Evolutionary conservation across 2,888 invertebrate genomes (phyloP).

Genomic region (Gastracanthus pulcherrimus): DNA sequence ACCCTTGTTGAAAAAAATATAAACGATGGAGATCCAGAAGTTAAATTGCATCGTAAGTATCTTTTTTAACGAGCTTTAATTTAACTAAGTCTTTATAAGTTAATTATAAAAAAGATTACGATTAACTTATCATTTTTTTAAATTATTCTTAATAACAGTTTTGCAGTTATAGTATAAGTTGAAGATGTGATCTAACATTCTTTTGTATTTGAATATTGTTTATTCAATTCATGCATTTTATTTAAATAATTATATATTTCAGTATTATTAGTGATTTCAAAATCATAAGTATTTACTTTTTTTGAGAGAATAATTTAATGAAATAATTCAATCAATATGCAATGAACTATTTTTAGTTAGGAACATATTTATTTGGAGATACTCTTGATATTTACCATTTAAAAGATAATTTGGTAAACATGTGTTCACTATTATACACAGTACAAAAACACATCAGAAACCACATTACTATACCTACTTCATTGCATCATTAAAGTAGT

Average conservation of each 20-base stretch:
- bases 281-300: too few relatives aligned
- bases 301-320: too few relatives aligned
- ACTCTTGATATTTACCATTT: neutral
- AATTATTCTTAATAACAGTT: neutral
- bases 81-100: neutral
- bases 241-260: too few relatives aligned
- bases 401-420: neutral
- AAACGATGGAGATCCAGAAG: conserved; percentile 77
- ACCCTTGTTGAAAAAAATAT: conserved; percentile 80
- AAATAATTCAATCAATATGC: too few relatives aligned
- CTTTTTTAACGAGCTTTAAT: conserved; percentile 14
- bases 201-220: neutral
- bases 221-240: too few relatives aligned
- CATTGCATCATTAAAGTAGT: too few relatives aligned
- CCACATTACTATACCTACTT: too few relatives aligned
- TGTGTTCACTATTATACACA: neutral
- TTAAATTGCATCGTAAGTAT: conserved; percentile 79
- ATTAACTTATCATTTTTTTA: neutral
- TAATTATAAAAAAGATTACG: conserved; percentile 15
- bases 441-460: neutral
- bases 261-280: too few relatives aligned
- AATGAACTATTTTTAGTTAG: too few relatives aligned
- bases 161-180: neutral
- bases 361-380: neutral
- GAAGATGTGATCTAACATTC: neutral